Conservation (phyloP, 1,140 invertebrate genomes). For the Rhyacophila brunnea region DNA sequence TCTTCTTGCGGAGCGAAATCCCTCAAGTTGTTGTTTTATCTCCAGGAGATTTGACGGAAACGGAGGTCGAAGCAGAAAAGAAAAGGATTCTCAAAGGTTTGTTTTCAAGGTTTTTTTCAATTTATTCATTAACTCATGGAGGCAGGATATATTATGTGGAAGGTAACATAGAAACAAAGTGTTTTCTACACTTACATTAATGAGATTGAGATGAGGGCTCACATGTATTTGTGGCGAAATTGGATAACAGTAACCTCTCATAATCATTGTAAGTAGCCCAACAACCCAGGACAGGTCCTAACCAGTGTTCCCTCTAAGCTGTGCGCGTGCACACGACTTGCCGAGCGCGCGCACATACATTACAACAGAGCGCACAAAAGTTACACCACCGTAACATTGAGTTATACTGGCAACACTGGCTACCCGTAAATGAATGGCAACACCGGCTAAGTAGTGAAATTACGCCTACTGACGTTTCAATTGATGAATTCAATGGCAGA, state of each 20-base stretch:
- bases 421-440: neutral
- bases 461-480: too few species aligned
- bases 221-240: too few species aligned
- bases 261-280: too few species aligned
- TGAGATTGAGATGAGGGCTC: too few species aligned
- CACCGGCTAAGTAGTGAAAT: neutral
- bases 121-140: too few species aligned
- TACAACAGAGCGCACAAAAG: too few species aligned
- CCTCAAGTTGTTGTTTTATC: slow-evolving; percentile 81
- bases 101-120: too few species aligned
- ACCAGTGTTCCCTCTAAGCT: neutral
- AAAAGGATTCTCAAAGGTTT: slow-evolving; percentile 2
- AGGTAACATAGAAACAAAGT: too few species aligned
- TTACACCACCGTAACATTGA: neutral
- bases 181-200: too few species aligned
- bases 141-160: too few species aligned
- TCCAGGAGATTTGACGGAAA: slow-evolving; percentile 74
- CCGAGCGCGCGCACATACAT: neutral
- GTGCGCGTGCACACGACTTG: neutral
- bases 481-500: neutral
- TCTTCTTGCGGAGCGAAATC: slow-evolving; percentile 67
- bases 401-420: neutral
- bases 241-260: too few species aligned
- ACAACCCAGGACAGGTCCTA: too few species aligned
- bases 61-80: slow-evolving; percentile 61